Base-by-base conservation (phyloP, 2,113 vertebrate genomes). In the Excalfactoria chinensis region DNA sequence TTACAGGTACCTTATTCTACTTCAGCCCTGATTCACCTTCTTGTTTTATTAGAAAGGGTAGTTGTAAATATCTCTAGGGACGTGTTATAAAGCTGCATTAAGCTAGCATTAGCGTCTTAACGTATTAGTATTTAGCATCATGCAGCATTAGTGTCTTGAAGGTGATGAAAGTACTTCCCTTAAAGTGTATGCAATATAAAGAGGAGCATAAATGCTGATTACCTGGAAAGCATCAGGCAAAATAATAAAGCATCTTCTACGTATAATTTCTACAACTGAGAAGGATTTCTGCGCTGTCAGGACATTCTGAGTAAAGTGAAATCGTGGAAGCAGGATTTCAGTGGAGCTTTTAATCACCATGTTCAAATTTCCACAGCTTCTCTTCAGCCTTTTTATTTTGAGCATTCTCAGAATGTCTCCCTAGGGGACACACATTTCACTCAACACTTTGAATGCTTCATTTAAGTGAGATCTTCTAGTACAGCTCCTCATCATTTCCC, bases 81-180 rank as follows among this genome's bases (percentile, higher is more conserved):
- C 0, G 46, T 96, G 95, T 95, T 96, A 87, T 87, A 96, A 96
- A 93, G 95, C 96, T 95, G 74, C 76, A 70, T 95, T 96, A 94
- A 92, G 93, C 86, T 92, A 86, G 90, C 48, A 86, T 96, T 95
- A 96, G 34, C 6, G 5, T 94, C 84, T 96, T 93, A 94, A 46
- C 2, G 26, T 89, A 79, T 94, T 92, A 96, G 81, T 85, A 85
- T 79, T 93, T 94, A 87, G 22, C 1, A 1, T 92, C 93, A 70
- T 83, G 69, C 46, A 67, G 91, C 87, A 83, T 95, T 94, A 95
- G 81, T 60, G 64, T 83, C 89, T 85, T 64, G 83, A 73, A 95
- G 86, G 81, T 77, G 64, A 94, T 95, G 64, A 96, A 96, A 93
- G 81, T 91, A 62, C 41, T 78, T 26, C 8, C 14, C 43, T 94